A percentile compares a stretch with the other conserved stretches of the same genome.
Conservation (phyloP, 2,888 invertebrate genomes). For the Oligia strigilis region DNA sequence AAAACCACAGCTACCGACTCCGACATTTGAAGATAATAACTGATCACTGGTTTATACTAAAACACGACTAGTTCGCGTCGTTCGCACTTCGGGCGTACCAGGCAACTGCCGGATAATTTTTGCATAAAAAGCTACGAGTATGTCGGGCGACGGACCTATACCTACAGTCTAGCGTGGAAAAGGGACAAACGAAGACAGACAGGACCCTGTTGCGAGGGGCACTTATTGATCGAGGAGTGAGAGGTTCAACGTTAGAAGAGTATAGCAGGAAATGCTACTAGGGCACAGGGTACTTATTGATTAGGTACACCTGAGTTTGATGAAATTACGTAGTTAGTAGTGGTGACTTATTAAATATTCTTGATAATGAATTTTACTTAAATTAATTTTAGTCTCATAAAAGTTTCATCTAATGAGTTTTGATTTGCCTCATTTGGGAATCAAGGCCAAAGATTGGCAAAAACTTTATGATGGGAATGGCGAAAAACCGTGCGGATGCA, state of each 20-base stretch:
- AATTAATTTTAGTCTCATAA: background rate
- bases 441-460: background rate
- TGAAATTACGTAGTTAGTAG: too few relatives aligned
- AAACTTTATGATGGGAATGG: background rate
- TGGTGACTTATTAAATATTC: background rate
- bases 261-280: background rate
- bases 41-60: background rate
- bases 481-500: background rate
- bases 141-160: background rate
- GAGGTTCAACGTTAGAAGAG: background rate
- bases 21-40: background rate
- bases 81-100: background rate
- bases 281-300: too few relatives aligned
- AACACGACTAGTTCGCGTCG: background rate
- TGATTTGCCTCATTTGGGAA: background rate
- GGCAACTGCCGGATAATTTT: background rate
- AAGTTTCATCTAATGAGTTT: background rate
- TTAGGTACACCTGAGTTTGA: background rate
- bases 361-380: background rate
- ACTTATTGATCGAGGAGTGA: constrained; percentile 21
- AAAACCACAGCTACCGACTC: background rate
- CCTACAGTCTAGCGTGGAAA: background rate
- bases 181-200: background rate
- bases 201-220: background rate
- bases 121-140: background rate